Conservation (phyloP, 2,797 vertebrate genomes). For the Muscicapa comitata region DNA sequence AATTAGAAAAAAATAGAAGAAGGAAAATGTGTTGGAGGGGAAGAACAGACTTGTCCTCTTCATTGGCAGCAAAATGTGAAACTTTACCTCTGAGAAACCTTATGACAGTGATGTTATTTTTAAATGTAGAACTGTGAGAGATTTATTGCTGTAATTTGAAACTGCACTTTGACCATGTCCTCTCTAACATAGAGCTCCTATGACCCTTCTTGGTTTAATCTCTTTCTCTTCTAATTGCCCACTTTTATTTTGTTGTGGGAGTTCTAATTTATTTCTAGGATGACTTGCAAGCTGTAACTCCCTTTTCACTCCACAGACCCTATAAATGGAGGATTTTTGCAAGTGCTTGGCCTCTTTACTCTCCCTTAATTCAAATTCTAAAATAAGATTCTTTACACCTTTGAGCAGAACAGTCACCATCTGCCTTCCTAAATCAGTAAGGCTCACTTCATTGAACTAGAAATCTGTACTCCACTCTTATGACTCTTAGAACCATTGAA, state of each 20-base stretch:
- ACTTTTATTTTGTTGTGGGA: background rate
- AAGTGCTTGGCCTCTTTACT: constrained; percentile 23
- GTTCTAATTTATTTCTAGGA: background rate
- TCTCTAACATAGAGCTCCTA: background rate
- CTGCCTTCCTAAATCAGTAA: constrained; percentile 26
- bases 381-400: constrained; percentile 40
- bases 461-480: background rate
- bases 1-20: background rate
- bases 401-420: constrained; percentile 35
- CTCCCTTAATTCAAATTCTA: constrained; percentile 43
- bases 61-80: background rate
- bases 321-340: constrained; percentile 12
- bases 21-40: background rate
- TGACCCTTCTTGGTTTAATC: background rate
- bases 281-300: background rate
- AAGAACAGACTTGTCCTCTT: background rate
- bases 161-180: background rate
- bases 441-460: constrained; percentile 16
- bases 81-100: background rate
- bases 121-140: background rate
- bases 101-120: background rate
- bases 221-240: background rate
- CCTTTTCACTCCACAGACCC: background rate
- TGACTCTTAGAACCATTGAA: background rate
- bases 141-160: background rate